Percentiles rank a stretch among this genome's conserved stretches.
Conservation (phyloP, 1,140 invertebrate genomes). For the Pseudoatta argentina region DNA sequence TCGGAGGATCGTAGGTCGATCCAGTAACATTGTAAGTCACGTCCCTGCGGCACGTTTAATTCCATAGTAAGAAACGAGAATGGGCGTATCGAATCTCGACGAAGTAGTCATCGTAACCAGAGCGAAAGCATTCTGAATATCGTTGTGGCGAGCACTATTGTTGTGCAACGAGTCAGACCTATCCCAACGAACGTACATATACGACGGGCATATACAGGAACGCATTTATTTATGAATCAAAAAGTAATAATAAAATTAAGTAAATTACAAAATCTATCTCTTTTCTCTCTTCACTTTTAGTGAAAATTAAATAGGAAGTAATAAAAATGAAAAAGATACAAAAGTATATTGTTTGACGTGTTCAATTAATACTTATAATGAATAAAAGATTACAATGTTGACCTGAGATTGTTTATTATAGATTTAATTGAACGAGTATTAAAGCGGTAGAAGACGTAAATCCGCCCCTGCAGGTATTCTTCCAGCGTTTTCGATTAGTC, state of each 20-base stretch:
- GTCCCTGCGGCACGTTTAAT: slow-evolving; percentile 61
- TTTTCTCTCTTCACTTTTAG: background rate
- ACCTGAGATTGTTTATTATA: background rate
- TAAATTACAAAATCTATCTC: background rate
- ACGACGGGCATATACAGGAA: slow-evolving; percentile 9
- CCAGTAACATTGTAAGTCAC: slow-evolving; percentile 39
- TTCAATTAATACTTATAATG: background rate
- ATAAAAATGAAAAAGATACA: background rate
- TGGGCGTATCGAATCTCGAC: slow-evolving; percentile 69
- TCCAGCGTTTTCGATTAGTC: slow-evolving; percentile 76
- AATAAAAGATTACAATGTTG: background rate
- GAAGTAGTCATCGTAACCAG: slow-evolving; percentile 66
- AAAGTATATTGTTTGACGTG: background rate
- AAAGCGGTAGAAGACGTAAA: slow-evolving; percentile 18
- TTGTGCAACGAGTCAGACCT: slow-evolving; percentile 67
- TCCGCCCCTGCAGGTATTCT: slow-evolving; percentile 43
- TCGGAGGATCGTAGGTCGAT: slow-evolving; percentile 37
- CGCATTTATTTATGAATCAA: background rate
- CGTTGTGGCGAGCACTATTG: slow-evolving; percentile 63
- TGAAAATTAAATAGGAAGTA: background rate
- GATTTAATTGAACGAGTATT: background rate
- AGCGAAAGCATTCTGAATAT: slow-evolving; percentile 62
- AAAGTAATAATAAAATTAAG: background rate
- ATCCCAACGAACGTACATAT: slow-evolving; percentile 72
- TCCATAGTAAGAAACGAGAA: slow-evolving; percentile 53